Evolutionary conservation across 2,113 vertebrate species (phyloP).

Genomic region (Bubo scandiacus): DNA sequence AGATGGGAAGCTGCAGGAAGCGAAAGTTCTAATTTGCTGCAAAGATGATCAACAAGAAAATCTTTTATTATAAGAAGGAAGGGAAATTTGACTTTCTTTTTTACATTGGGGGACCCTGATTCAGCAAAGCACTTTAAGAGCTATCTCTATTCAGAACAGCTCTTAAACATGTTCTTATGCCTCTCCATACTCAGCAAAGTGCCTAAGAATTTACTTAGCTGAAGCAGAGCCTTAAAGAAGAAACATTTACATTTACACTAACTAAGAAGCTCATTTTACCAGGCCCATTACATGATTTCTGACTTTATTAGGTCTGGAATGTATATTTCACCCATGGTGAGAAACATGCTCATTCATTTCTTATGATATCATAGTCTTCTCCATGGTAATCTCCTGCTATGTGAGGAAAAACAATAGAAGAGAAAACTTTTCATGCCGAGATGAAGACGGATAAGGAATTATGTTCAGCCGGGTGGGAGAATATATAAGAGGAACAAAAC

Average conservation of each 20-base stretch:
- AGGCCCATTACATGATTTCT: conserved; percentile 34
- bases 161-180: not conserved
- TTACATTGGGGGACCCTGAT: not conserved
- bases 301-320: conserved; percentile 61
- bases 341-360: conserved; percentile 58
- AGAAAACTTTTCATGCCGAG: conserved; percentile 39
- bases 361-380: conserved; percentile 59
- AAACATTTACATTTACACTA: conserved; percentile 10
- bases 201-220: not conserved
- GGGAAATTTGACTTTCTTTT: not conserved
- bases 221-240: not conserved
- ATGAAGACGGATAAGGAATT: conserved; percentile 50
- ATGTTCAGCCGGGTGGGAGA: conserved; percentile 52
- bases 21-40: conserved; percentile 36
- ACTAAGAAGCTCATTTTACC: conserved; percentile 14
- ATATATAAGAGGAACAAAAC: conserved; percentile 56
- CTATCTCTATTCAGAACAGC: not conserved
- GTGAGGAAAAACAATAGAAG: conserved; percentile 58
- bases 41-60: not conserved
- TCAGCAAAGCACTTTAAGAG: not conserved
- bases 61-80: not conserved
- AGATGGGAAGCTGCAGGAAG: conserved; percentile 1
- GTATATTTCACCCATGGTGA: conserved; percentile 51
- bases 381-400: conserved; percentile 58
- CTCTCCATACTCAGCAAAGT: not conserved